phyloP scores from a whole-genome alignment of 2,888 invertebrate species.

The Altica lythri region DNA sequence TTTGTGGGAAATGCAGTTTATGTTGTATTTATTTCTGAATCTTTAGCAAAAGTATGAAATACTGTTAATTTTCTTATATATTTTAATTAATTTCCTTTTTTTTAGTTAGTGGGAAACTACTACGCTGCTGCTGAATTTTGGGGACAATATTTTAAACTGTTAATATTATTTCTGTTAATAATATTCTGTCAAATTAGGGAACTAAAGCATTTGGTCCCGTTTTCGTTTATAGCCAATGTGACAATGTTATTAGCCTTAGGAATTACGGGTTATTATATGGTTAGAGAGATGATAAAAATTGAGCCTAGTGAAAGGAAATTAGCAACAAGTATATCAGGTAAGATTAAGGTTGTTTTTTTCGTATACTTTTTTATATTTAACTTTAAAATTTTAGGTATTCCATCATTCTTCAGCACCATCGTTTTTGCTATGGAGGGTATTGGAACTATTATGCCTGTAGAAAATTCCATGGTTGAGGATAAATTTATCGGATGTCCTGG shows the following conservation, averaged over 20 bases:
- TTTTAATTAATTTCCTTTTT: slow-evolving; percentile 34
- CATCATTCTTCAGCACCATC: slow-evolving; percentile 92
- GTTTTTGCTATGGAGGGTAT: slow-evolving; percentile 98
- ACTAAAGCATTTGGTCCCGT: slow-evolving; percentile 84
- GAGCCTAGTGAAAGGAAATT: slow-evolving; percentile 24
- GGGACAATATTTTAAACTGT: slow-evolving; percentile 68
- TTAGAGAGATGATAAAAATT: slow-evolving; percentile 53
- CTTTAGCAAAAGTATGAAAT: slow-evolving; percentile 67
- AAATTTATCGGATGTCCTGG: slow-evolving; percentile 83
- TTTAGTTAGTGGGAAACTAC: slow-evolving; percentile 63
- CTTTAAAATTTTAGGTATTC: slow-evolving; percentile 53
- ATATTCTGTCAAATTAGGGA: slow-evolving; percentile 76
- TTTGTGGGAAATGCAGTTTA: slow-evolving; percentile 76
- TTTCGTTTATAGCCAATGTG: slow-evolving; percentile 85
- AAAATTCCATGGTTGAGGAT: slow-evolving; percentile 87
- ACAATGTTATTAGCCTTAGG: slow-evolving; percentile 74
- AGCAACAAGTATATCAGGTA: slow-evolving; percentile 24
- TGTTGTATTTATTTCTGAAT: slow-evolving; percentile 75
- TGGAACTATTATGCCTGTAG: slow-evolving; percentile 92
- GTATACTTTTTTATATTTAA: background rate
- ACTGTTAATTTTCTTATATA: background rate
- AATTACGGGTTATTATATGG: slow-evolving; percentile 82
- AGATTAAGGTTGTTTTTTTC: no score
- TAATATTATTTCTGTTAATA: slow-evolving; percentile 72
- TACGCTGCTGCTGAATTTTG: slow-evolving; percentile 60